Conservation (phyloP, 2,888 invertebrate species). For the Plebejus argus region DNA sequence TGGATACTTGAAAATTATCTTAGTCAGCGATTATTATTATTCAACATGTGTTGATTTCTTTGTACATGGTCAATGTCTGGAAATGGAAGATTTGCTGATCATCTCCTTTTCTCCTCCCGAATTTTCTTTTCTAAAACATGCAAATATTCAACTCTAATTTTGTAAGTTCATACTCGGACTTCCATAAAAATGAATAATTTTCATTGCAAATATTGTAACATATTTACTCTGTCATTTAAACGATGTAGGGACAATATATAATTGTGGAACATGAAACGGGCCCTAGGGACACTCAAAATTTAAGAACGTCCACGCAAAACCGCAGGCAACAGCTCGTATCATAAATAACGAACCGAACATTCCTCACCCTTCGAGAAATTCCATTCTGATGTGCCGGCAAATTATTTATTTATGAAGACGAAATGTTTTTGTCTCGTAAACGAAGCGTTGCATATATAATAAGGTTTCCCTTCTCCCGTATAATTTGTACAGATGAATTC, state of each 20-base stretch:
- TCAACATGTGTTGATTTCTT: too few species aligned
- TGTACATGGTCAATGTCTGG: too few species aligned
- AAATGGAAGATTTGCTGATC: too few species aligned
- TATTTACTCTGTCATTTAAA: not conserved
- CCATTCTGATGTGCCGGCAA: constrained; percentile 44
- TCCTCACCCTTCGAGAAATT: not conserved
- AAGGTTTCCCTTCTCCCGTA: constrained; percentile 45
- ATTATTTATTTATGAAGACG: constrained; percentile 59
- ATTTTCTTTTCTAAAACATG: too few species aligned
- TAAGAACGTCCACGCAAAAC: constrained; percentile 1
- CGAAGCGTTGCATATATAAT: constrained; percentile 57
- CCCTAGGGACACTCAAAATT: not conserved
- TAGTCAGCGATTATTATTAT: too few species aligned
- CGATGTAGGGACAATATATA: not conserved
- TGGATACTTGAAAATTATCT: too few species aligned
- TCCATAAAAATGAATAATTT: too few species aligned
- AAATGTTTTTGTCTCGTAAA: constrained; percentile 55
- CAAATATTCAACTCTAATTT: too few species aligned
- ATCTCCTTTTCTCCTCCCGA: too few species aligned
- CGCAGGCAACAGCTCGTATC: not conserved
- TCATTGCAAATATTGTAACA: not conserved
- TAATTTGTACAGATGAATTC: constrained; percentile 30
- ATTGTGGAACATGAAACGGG: not conserved
- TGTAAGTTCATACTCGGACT: too few species aligned
- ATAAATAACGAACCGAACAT: constrained; percentile 11